Evolutionary conservation across 2,113 vertebrate genomes (phyloP).

Genomic region (Melanotaenia duboulayi): DNA sequence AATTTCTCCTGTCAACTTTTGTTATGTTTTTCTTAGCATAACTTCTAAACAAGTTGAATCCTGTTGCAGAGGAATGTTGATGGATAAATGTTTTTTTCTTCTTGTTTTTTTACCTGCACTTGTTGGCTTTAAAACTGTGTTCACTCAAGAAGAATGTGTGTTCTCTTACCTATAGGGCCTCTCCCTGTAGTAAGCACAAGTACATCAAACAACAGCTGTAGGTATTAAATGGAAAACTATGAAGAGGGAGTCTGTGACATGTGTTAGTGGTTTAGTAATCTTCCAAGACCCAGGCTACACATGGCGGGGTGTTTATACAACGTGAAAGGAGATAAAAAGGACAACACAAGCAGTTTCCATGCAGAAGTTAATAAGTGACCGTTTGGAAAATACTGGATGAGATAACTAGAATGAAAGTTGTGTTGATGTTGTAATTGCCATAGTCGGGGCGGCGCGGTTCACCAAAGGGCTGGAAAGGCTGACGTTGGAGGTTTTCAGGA

Average conservation of each 20-base stretch:
- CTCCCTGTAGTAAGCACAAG: conserved; percentile 20
- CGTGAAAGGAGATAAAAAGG: conserved; percentile 36
- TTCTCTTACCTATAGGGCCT: conserved; percentile 25
- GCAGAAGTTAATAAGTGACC: conserved; percentile 44
- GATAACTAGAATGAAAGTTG: conserved; percentile 38
- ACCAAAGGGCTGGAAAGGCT: conserved; percentile 59
- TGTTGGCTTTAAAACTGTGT: conserved; percentile 20
- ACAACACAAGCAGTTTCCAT: conserved; percentile 25
- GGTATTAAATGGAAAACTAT: conserved; percentile 10
- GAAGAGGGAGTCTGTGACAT: conserved; percentile 12
- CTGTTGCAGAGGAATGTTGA: conserved; percentile 42
- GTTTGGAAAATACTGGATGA: conserved; percentile 33
- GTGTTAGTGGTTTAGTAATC: conserved; percentile 34
- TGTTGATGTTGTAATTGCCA: conserved; percentile 46
- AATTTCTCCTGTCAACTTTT: conserved; percentile 9
- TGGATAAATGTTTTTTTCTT: neutral
- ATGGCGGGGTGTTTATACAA: conserved; percentile 30
- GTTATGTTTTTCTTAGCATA: neutral
- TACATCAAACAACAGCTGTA: conserved; percentile 20
- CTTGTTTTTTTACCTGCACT: neutral
- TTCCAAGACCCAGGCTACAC: conserved; percentile 12
- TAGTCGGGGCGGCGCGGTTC: conserved; percentile 39
- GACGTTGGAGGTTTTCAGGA: conserved; percentile 40
- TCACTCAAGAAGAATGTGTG: conserved; percentile 40
- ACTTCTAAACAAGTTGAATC: conserved; percentile 56